These are phyloP conservation scores for Harpegnathos saltator DNA, from an alignment of 1,140 invertebrate genomes.

Conservation along the genomic window DNA sequence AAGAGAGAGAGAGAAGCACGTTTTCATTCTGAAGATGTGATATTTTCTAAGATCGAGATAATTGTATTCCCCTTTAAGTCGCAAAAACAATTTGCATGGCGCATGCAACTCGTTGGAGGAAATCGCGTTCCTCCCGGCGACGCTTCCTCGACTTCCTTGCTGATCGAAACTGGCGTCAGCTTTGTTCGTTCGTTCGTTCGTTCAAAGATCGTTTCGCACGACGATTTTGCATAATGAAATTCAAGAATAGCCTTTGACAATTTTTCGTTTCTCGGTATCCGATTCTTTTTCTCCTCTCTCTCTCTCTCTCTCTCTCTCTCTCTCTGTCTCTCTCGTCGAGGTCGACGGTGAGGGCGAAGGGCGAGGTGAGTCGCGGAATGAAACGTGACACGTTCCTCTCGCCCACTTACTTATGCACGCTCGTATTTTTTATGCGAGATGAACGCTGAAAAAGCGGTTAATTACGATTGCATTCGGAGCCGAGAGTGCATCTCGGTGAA, in stretches of 20 bases:
- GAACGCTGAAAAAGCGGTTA: slow-evolving; percentile 73
- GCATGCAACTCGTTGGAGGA: slow-evolving; percentile 7
- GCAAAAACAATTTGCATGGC: slow-evolving; percentile 10
- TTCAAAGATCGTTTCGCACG: background rate
- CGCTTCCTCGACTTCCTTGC: background rate
- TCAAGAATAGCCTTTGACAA: slow-evolving; percentile 37
- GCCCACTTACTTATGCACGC: slow-evolving; percentile 69
- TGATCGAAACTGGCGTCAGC: slow-evolving; percentile 2
- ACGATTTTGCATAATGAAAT: slow-evolving; percentile 49
- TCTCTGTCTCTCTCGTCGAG: background rate
- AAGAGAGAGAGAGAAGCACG: background rate
- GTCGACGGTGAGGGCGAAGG: slow-evolving; percentile 11
- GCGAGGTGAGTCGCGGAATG: slow-evolving; percentile 3
- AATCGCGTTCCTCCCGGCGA: background rate
- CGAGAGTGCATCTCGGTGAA: slow-evolving; percentile 63
- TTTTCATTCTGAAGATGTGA: background rate
- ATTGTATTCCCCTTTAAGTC: background rate
- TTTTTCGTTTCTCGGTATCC: slow-evolving; percentile 46
- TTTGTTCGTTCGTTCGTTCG: background rate
- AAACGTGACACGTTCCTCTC: slow-evolving; percentile 66
- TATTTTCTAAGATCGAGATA: slow-evolving; percentile 1
- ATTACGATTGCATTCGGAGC: slow-evolving; percentile 75
- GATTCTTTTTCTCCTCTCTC: background rate
- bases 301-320: slow-evolving; percentile 11
- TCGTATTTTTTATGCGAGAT: slow-evolving; percentile 73